Evolutionary conservation across 35 echinoderm and acorn worm genomes (phyloP), one percentile per base, ranked within the genome.

Genomic region (Ptychodera flava): DNA sequence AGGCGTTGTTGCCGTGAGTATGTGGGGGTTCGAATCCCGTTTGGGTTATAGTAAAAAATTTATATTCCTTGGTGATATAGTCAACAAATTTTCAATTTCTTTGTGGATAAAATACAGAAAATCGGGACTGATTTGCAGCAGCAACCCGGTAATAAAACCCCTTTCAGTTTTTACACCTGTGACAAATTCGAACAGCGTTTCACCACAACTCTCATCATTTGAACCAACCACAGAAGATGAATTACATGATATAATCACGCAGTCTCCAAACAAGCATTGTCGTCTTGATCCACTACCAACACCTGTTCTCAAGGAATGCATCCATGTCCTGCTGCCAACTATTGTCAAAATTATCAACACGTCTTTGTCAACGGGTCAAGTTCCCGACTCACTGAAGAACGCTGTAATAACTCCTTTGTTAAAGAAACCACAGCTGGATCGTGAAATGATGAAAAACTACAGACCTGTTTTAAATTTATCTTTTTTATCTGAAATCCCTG

Each of bases 381-480:
- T 88, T 78, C 85, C 86, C 15, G 33, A 22, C 32, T 34, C 80
- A 33, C 34, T 92, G 12, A 92, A 92, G 52, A 31, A n/a, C 37
- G 90, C 90, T 31, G 32, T 78, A 10, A 37, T 92, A 16, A 88
- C 90, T 31, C 90, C 90, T 12, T 35, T 88, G 16, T 82, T 88
- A 2, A 88, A 92, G 81, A 88, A 88, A 33, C 33, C 78, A 16
- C 77, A 79, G 31, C 86, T 92, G 15, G 45, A 88, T 83, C 38
- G 36, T 28, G 80, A 88, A 22, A 37, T 78, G 16, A 31, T 83
- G 31, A 77, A 87, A 76, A 88, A 84, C 81, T 92, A 88, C 80
- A 36, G 90, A 33, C 79, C 85, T 1, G 45, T 92, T 32, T 87
- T 78, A 10, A 92, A 88, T 87, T 30, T 92, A 15, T 86, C 90